Conservation (phyloP, 2,113 vertebrate species). For the Trogon melanurus region DNA sequence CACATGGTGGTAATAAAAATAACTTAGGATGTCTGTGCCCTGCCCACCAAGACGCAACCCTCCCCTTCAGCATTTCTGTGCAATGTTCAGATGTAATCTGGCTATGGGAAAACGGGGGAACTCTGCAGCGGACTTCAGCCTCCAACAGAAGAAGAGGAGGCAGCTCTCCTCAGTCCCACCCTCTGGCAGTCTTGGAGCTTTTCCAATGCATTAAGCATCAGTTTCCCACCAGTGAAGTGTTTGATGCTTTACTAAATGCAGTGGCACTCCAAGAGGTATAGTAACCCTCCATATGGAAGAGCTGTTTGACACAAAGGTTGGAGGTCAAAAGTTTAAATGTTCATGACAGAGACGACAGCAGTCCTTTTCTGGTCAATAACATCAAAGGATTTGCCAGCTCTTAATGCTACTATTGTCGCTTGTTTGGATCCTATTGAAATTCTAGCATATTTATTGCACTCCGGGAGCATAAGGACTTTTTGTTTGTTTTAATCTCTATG, state of each 20-base stretch:
- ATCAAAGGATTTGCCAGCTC: slow-evolving; percentile 72
- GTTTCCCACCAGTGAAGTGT: slow-evolving; percentile 39
- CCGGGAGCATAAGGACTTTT: slow-evolving; percentile 45
- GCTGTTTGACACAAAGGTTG: slow-evolving; percentile 72
- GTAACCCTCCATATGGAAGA: slow-evolving; percentile 67
- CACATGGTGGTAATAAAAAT: not conserved
- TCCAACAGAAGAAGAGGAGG: not conserved
- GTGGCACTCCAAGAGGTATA: slow-evolving; percentile 22
- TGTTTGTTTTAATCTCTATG: slow-evolving; percentile 62
- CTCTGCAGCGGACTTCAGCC: not conserved
- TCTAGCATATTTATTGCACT: slow-evolving; percentile 71
- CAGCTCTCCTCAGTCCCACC: not conserved
- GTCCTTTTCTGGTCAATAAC: slow-evolving; percentile 68
- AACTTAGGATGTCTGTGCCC: not conserved
- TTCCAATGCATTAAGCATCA: not conserved
- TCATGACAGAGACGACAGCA: slow-evolving; percentile 68
- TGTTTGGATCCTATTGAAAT: slow-evolving; percentile 72
- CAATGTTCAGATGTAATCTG: not conserved
- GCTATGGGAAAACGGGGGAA: not conserved
- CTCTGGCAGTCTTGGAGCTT: not conserved
- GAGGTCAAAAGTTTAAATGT: slow-evolving; percentile 81
- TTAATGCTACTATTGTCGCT: slow-evolving; percentile 68
- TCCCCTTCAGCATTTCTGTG: not conserved
- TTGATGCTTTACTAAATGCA: slow-evolving; percentile 25
- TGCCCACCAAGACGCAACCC: rapidly evolving